These are phyloP conservation scores for Euura saliciscinereae DNA, from an alignment of 1,140 invertebrate species.

Conservation along the genomic window DNA sequence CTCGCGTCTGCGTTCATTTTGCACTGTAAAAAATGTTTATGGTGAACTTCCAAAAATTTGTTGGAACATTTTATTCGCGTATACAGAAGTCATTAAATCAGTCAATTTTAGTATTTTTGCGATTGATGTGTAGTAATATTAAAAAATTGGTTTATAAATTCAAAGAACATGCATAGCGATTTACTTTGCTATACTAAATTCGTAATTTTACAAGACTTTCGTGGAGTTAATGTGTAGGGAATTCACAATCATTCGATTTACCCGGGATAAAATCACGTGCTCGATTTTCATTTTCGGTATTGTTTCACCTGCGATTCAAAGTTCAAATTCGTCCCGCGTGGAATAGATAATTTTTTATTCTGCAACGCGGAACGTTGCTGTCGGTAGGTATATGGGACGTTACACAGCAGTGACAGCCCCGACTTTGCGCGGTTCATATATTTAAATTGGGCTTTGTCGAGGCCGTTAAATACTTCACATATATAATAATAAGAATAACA, in stretches of 20 bases:
- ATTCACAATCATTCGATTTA: too few relatives aligned
- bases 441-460: conserved; percentile 4
- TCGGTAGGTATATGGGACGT: not conserved
- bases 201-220: too few relatives aligned
- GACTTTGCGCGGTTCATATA: not conserved
- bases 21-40: too few relatives aligned
- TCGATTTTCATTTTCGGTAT: not conserved
- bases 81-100: too few relatives aligned
- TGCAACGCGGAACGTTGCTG: not conserved
- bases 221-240: too few relatives aligned
- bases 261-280: not conserved
- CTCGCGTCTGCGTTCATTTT: not conserved
- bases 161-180: too few relatives aligned
- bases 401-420: not conserved
- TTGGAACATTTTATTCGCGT: too few relatives aligned
- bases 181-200: too few relatives aligned
- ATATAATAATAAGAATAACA: not conserved
- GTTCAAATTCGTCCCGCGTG: not conserved
- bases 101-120: too few relatives aligned
- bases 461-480: not conserved
- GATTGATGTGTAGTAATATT: too few relatives aligned
- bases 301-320: not conserved
- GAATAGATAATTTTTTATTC: not conserved
- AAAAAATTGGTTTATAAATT: too few relatives aligned
- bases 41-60: too few relatives aligned